phyloP scores from a whole-genome alignment of 2,113 vertebrate species.

The Chaetodon trifascialis region DNA sequence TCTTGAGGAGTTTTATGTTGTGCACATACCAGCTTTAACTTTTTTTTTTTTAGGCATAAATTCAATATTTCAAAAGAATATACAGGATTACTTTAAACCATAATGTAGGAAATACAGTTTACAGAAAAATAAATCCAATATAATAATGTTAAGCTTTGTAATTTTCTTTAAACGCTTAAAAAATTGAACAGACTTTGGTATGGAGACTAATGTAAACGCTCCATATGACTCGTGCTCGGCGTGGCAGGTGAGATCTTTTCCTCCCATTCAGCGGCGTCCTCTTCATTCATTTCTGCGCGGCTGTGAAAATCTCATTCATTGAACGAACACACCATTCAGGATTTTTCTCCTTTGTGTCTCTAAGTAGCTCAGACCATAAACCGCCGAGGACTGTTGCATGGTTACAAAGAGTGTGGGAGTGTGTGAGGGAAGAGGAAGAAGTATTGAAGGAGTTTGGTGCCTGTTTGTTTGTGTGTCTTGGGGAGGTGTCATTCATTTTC shows the following conservation, averaged over 20 bases:
- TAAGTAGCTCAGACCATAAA: conserved; percentile 65
- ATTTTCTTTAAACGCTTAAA: background rate
- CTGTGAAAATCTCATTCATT: conserved; percentile 71
- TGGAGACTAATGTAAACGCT: conserved; percentile 22
- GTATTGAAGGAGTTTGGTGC: background rate
- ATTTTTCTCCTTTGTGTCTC: conserved; percentile 64
- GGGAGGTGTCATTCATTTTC: conserved; percentile 37
- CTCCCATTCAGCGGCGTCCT: conserved; percentile 62
- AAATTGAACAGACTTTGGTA: background rate
- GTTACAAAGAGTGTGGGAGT: conserved; percentile 56
- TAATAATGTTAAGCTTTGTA: background rate
- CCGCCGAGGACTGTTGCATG: conserved; percentile 66
- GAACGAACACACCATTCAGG: conserved; percentile 67
- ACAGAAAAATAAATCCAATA: background rate
- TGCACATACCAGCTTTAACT: too few relatives aligned
- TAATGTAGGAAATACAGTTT: background rate
- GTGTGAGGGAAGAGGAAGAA: background rate
- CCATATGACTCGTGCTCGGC: conserved; percentile 21
- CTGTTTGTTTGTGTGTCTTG: background rate
- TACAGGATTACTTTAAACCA: too few relatives aligned
- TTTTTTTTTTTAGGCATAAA: background rate
- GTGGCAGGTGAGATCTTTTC: conserved; percentile 30
- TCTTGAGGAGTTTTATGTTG: too few relatives aligned
- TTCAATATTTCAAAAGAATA: too few relatives aligned
- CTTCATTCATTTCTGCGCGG: conserved; percentile 63